Evolutionary conservation across 2,888 invertebrate species (phyloP), one percentile per base, ranked within the genome.

Genomic region (Atherix ibis): DNA sequence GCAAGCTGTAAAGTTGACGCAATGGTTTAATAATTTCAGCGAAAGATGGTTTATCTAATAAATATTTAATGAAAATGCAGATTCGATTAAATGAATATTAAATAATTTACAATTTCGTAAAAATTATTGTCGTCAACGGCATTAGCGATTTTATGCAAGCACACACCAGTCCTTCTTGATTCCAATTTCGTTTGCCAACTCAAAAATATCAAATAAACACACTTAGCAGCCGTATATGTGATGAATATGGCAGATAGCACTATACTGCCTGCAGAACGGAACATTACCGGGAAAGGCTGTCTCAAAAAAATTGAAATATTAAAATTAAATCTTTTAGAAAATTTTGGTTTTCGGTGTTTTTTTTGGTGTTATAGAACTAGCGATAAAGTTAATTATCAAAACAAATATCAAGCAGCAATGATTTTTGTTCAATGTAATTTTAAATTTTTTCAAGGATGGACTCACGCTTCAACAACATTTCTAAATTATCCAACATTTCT

Each of bases 111-210:
- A 35, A 59, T 56, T 47, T 62, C 58, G 40, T 59, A 62, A 4
- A 59, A 49, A 27, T 47, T 44, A 48, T 54, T 59, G 37, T 60
- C 53, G 44, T 62, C 61, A 3, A 54, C 54, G 6, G 52, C 53
- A 18, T 59, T 51, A 1, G 56, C 59, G 35, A 58, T 57, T 41
- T 60, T 60, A 41, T 62, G 61, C 32, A 62, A 36, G 32, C 52
- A 57, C 29, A 62, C 56, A 3, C 61, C 62, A 24, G 59, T 62
- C 27, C 53, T 51, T 39, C 58, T 58, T 1, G 61, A 54, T 29
- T 59, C 54, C 37, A 58, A 41, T 25, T 57, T 56, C 1, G 61
- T 62, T 38, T 56, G 54, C 61, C 61, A 62, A 38, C 62, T 61
- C 18, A 34, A 25, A 31, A 53, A 61, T 33, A 62, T 59, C 25